Conservation (phyloP, 2,888 invertebrate species). For the Drosophila hawaiiensis region DNA sequence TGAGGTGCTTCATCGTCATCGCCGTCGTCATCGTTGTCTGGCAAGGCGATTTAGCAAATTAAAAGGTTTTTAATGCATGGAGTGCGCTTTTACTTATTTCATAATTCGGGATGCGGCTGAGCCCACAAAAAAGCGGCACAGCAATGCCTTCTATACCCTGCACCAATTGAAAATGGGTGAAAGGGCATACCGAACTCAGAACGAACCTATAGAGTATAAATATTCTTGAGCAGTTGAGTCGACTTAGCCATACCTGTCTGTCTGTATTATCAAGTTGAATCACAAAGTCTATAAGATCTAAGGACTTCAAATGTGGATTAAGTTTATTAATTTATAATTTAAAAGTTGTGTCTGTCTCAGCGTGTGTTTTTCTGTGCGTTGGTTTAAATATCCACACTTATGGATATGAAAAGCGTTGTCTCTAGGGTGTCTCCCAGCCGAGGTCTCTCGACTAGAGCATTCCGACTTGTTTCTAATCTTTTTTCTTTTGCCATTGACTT, state of each 20-base stretch:
- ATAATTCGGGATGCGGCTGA: constrained; percentile 73
- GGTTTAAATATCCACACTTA: not conserved
- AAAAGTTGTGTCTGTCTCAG: not conserved
- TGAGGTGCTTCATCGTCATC: constrained; percentile 33
- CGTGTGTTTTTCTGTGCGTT: not conserved
- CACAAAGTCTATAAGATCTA: not conserved
- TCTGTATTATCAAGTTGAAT: not conserved
- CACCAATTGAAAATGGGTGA: not conserved
- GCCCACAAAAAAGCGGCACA: constrained; percentile 13
- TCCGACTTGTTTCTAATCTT: constrained; percentile 33
- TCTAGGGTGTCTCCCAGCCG: not conserved
- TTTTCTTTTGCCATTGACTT: constrained; percentile 44
- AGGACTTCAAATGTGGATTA: not conserved
- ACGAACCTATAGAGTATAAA: not conserved
- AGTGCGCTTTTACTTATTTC: constrained; percentile 83
- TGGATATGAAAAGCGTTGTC: not conserved
- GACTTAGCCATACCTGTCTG: not conserved
- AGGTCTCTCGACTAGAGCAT: not conserved
- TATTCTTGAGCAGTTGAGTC: not conserved
- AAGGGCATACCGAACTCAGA: not conserved
- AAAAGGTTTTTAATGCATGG: constrained; percentile 85
- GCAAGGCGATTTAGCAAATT: constrained; percentile 85
- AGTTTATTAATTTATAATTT: not conserved
- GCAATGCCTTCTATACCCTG: constrained; percentile 19
- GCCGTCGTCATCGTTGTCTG: constrained; percentile 70